Evolutionary conservation across 1,140 invertebrate species (phyloP).

Genomic region (Procambarus clarkii): DNA sequence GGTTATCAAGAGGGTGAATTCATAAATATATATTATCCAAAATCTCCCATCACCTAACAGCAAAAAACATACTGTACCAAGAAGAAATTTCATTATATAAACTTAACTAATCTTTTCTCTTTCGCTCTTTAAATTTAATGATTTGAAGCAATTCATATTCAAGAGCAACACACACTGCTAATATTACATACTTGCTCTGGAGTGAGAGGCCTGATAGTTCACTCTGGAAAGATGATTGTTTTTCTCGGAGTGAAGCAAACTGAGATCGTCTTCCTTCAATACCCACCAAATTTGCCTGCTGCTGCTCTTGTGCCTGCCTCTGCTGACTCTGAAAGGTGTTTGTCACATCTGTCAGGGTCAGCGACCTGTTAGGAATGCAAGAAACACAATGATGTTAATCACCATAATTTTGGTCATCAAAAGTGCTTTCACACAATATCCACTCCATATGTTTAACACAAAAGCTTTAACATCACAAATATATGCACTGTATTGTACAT

Average conservation of each 20-base stretch:
- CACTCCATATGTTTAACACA: no score
- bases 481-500: no score
- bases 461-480: no score
- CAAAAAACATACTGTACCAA: no score
- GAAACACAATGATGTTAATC: neutral
- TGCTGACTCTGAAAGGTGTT: constrained; percentile 1
- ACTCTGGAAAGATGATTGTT: constrained; percentile 61
- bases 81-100: no score
- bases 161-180: neutral
- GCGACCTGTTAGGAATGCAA: constrained; percentile 26
- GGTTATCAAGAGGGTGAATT: no score
- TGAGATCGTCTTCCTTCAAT: constrained; percentile 49
- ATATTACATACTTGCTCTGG: constrained; percentile 44
- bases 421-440: no score
- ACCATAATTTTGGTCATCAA: no score
- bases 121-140: no score
- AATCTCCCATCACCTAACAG: no score
- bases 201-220: constrained; percentile 56
- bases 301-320: constrained; percentile 1
- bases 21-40: no score
- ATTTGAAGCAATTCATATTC: neutral
- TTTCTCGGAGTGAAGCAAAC: constrained; percentile 54
- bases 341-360: constrained; percentile 47
- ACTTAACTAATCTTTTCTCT: no score
- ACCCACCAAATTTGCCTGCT: neutral